These are phyloP conservation scores for Thymelicus acteon DNA, from an alignment of 2,888 invertebrate species.

Conservation along the genomic window DNA sequence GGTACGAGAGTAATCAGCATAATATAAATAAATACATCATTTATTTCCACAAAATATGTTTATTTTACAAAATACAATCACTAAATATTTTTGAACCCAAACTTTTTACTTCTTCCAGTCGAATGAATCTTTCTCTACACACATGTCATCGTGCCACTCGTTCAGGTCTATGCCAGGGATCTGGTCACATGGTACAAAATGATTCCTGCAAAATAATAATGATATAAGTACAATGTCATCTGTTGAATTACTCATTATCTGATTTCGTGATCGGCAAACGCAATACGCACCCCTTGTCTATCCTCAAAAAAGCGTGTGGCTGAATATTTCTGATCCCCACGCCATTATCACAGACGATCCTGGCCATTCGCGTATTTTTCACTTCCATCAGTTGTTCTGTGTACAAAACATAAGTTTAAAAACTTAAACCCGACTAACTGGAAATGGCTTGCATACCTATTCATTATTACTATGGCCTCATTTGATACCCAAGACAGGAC, in stretches of 20 bases:
- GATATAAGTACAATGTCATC: not conserved
- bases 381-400: conserved; percentile 17
- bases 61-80: not conserved
- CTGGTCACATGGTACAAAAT: conserved; percentile 11
- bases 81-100: too few species aligned
- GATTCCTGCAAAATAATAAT: conserved; percentile 14
- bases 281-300: not conserved
- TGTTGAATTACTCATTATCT: not conserved
- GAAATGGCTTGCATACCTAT: too few species aligned
- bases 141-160: conserved; percentile 10
- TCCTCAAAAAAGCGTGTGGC: conserved; percentile 7
- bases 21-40: too few species aligned
- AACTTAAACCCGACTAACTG: too few species aligned
- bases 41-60: too few species aligned
- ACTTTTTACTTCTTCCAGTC: conserved; percentile 2
- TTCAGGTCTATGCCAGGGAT: conserved; percentile 12
- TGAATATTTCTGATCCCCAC: conserved; percentile 10
- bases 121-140: conserved; percentile 2
- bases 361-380: conserved; percentile 10
- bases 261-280: too few species aligned
- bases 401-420: not conserved
- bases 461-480: too few species aligned
- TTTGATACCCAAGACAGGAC: too few species aligned
- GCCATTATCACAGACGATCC: conserved; percentile 17
- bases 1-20: too few species aligned